Evolutionary conservation across 1,140 invertebrate species (phyloP).

Genomic region (Apis laboriosa): DNA sequence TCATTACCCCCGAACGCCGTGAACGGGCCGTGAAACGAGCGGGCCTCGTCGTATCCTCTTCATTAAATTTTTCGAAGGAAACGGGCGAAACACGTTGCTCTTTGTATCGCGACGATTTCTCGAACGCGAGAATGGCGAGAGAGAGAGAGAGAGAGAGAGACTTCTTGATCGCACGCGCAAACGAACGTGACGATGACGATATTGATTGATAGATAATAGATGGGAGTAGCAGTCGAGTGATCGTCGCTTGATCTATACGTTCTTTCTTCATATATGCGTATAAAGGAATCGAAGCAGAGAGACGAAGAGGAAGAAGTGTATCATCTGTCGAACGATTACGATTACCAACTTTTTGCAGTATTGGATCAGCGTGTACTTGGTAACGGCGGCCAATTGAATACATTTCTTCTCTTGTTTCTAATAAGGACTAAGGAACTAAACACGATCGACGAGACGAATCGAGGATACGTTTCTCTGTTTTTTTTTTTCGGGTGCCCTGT

Average conservation of each 20-base stretch:
- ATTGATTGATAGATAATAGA: conserved; percentile 6
- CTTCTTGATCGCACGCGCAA: background rate
- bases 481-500: background rate
- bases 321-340: background rate
- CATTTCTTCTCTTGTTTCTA: background rate
- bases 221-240: conserved; percentile 3
- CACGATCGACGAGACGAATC: conserved; percentile 14
- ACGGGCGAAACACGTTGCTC: background rate
- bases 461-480: background rate
- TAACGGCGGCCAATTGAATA: background rate
- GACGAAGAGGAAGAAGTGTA: background rate
- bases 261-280: background rate
- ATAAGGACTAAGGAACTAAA: background rate
- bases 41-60: background rate
- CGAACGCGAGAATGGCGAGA: background rate
- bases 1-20: conserved; percentile 34
- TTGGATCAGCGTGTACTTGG: conserved; percentile 13
- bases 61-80: background rate
- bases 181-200: conserved; percentile 14
- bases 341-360: conserved; percentile 31
- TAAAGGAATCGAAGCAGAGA: too few relatives aligned
- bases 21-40: conserved; percentile 53
- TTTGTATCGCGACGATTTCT: background rate
- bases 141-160: background rate
- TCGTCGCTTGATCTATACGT: background rate